A percentile compares a stretch with the other conserved stretches of the same genome.
phyloP scores from a whole-genome alignment of 2,888 invertebrate species.

The Agapetus fuscipes region DNA sequence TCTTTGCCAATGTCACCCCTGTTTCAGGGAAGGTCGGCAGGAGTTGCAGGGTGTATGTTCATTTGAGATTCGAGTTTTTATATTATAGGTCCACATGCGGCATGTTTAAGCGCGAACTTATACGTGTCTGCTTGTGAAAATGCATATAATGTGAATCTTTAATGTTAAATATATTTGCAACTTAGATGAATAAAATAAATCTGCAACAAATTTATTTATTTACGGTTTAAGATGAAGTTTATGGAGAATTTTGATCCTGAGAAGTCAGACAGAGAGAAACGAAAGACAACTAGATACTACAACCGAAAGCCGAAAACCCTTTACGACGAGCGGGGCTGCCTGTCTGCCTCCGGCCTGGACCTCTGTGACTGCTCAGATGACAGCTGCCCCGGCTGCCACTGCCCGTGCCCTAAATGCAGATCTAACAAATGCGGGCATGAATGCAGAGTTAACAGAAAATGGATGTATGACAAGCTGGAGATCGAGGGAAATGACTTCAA shows the following conservation, averaged over 20 bases:
- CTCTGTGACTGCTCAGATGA: conserved; percentile 77
- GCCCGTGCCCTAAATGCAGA: conserved; percentile 62
- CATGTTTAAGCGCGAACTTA: too few relatives aligned
- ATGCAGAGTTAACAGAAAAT: conserved; percentile 66
- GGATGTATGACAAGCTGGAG: conserved; percentile 67
- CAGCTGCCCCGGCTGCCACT: conserved; percentile 77
- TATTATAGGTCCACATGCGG: too few relatives aligned
- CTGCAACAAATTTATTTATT: too few relatives aligned
- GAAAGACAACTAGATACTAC: conserved; percentile 59
- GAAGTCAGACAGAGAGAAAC: conserved; percentile 64
- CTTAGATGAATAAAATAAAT: too few relatives aligned
- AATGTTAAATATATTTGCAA: too few relatives aligned
- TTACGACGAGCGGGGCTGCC: conserved; percentile 62
- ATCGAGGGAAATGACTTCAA: conserved; percentile 68
- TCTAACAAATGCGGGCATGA: conserved; percentile 72
- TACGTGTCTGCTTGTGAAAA: too few relatives aligned
- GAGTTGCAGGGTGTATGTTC: too few relatives aligned
- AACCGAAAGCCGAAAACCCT: conserved; percentile 48
- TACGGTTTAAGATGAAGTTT: conserved; percentile 29
- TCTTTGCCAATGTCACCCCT: too few relatives aligned
- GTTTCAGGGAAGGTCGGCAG: too few relatives aligned
- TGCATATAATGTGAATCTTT: too few relatives aligned
- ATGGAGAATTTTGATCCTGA: conserved; percentile 67
- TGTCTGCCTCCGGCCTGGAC: conserved; percentile 55
- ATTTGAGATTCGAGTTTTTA: too few relatives aligned